These are phyloP conservation scores for Rhincodon typus DNA, from an alignment of 2,797 vertebrate genomes.

Conservation along the genomic window DNA sequence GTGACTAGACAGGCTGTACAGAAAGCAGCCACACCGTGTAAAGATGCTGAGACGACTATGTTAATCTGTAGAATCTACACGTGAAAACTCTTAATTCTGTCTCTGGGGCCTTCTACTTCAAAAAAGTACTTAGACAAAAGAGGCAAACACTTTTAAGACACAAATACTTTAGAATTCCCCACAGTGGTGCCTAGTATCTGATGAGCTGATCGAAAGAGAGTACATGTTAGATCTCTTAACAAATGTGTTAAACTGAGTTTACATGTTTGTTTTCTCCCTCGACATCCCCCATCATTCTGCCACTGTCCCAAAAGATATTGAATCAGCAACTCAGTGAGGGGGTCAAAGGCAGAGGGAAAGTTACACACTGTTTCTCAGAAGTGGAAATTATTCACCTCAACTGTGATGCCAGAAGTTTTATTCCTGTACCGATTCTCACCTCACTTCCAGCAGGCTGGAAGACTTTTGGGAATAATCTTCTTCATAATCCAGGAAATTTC, in stretches of 20 bases:
- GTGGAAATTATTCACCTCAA: not conserved
- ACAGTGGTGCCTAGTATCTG: not conserved
- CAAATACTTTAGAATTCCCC: not conserved
- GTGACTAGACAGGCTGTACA: not conserved
- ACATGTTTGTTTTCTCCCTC: not conserved
- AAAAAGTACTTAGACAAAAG: not conserved
- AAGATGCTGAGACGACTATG: not conserved
- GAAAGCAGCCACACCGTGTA: not conserved
- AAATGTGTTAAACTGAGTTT: not conserved
- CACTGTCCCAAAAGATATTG: not conserved
- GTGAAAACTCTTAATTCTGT: slow-evolving; percentile 15
- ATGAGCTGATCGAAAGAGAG: not conserved
- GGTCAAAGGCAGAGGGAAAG: not conserved
- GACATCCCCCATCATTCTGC: not conserved
- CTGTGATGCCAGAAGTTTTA: not conserved
- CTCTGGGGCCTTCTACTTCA: not conserved
- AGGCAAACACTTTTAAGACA: not conserved
- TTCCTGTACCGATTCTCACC: not conserved
- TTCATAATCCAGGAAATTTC: not conserved
- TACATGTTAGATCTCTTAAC: not conserved
- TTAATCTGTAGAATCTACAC: slow-evolving; percentile 26
- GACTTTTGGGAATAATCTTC: not conserved
- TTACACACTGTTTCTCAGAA: not conserved
- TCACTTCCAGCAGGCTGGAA: not conserved
- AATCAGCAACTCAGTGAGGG: not conserved